These are phyloP conservation scores for Uropsilus gracilis DNA, from an alignment of 2,113 vertebrate species.

Conservation along the genomic window DNA sequence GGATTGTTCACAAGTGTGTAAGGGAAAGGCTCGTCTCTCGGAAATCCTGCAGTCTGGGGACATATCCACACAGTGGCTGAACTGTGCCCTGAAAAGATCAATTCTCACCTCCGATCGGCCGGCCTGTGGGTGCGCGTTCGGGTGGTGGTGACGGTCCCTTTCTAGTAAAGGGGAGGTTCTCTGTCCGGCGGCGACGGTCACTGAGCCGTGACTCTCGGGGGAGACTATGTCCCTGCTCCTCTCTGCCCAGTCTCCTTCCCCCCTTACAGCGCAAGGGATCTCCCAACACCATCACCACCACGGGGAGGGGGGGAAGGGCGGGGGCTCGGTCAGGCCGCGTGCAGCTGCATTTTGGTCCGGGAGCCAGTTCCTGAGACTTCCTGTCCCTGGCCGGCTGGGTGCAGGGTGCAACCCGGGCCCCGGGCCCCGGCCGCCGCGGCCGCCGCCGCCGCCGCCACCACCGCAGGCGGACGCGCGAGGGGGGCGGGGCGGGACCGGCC, in stretches of 20 bases:
- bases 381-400: neutral
- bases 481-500: neutral
- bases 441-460: neutral
- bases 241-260: neutral
- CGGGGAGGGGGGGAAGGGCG: neutral
- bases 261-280: neutral
- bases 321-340: neutral
- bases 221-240: neutral
- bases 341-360: neutral
- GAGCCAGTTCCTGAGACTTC: slow-evolving; percentile 11
- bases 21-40: slow-evolving; percentile 53
- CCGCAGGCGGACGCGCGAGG: neutral
- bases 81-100: neutral
- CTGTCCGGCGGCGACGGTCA: neutral
- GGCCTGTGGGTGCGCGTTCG: neutral
- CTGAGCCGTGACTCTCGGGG: neutral
- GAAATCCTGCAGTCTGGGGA: slow-evolving; percentile 47
- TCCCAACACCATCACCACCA: neutral
- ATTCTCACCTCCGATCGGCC: neutral
- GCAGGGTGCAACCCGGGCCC: neutral
- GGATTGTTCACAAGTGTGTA: slow-evolving; percentile 8
- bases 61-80: neutral
- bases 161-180: neutral
- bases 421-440: neutral
- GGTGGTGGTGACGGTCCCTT: neutral